Percentiles rank a stretch among this genome's conserved stretches.
Evolutionary conservation across 2,888 invertebrate genomes (phyloP).

Genomic region (Physocephala rufipes): DNA sequence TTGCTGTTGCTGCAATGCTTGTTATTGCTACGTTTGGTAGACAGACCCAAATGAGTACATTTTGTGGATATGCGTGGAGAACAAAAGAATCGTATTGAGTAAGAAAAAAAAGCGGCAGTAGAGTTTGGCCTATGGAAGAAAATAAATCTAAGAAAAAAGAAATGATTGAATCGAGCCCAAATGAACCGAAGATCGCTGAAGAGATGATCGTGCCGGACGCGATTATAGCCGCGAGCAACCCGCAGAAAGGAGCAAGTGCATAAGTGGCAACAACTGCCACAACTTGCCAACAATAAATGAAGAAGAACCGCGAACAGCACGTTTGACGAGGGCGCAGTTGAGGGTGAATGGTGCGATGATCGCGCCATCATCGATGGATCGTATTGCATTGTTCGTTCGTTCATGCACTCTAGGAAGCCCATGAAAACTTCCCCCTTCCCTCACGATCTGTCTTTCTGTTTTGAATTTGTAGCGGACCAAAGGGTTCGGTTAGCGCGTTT

Average conservation of each 20-base stretch:
- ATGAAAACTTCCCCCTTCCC: slow-evolving; percentile 34
- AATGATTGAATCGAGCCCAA: slow-evolving; percentile 31
- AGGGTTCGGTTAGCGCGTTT: slow-evolving; percentile 52
- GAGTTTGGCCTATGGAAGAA: neutral
- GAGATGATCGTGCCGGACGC: slow-evolving; percentile 27
- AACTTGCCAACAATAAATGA: slow-evolving; percentile 32
- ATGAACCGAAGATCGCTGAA: slow-evolving; percentile 24
- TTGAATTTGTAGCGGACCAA: neutral
- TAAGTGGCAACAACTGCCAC: slow-evolving; percentile 28
- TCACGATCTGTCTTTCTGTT: slow-evolving; percentile 20
- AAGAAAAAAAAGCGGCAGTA: slow-evolving; percentile 1
- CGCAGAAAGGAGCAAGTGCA: slow-evolving; percentile 18
- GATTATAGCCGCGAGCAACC: slow-evolving; percentile 18
- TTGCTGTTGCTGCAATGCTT: slow-evolving; percentile 37
- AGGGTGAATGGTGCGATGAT: slow-evolving; percentile 31
- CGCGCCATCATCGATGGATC: slow-evolving; percentile 49
- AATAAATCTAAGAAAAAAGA: slow-evolving; percentile 16
- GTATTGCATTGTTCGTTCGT: slow-evolving; percentile 37
- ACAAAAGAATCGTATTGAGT: slow-evolving; percentile 21
- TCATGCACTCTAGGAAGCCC: slow-evolving; percentile 2
- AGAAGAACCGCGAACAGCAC: slow-evolving; percentile 12
- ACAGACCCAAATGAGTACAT: slow-evolving; percentile 55
- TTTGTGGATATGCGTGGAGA: slow-evolving; percentile 56
- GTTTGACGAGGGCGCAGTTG: slow-evolving; percentile 13
- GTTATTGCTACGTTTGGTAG: slow-evolving; percentile 41